Base-by-base conservation (phyloP, 2,797 vertebrate genomes). In the Xyrichtys novacula region DNA sequence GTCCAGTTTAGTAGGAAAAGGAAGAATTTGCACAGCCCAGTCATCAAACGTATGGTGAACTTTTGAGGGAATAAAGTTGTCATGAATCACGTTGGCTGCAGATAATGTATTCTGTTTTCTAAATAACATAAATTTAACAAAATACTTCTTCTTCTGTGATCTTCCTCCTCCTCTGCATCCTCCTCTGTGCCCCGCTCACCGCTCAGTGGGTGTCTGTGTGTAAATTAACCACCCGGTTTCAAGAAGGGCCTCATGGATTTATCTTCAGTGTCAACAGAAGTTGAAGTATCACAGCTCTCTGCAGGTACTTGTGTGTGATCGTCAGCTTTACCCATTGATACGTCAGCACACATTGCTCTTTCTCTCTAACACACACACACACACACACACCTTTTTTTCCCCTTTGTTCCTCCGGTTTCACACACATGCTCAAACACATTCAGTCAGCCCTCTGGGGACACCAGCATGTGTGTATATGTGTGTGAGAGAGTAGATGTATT, bases 231-330 rank as follows among this genome's bases (percentile, higher is more conserved):
- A n/a, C n/a, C n/a, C n/a, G n/a, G n/a, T n/a, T n/a, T n/a, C n/a
- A n/a, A n/a, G n/a, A n/a, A 49, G 54, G 72, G 67, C 36, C 49
- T 60, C 16, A 60, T 67, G 67, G 77, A 83, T 85, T 83, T 71
- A 78, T 54, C 68, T 85, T 71, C 59, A 61, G 52, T 55, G 73
- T 74, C 71, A 76, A 71, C 68, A 78, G 64, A 72, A 72, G 60
- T 65, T 80, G 57, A 56, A 49, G n/a, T 26, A 63, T 57, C 50
- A 43, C 3, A 61, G 25, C 56, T 66, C 48, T 55, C 58, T 23
- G 73, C 10, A 49, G 65, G n/a, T n/a, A n/a, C 48, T 42, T 4
- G 23, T n/a, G 28, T 65, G 46, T 36, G 71, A 10, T 1, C 26
- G 48, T 63, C 20, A 22, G n/a, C 28, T 48, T 26, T 3, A 50